Base-by-base conservation (phyloP, 2,888 invertebrate species). In the Sphecodes monilicornis region DNA sequence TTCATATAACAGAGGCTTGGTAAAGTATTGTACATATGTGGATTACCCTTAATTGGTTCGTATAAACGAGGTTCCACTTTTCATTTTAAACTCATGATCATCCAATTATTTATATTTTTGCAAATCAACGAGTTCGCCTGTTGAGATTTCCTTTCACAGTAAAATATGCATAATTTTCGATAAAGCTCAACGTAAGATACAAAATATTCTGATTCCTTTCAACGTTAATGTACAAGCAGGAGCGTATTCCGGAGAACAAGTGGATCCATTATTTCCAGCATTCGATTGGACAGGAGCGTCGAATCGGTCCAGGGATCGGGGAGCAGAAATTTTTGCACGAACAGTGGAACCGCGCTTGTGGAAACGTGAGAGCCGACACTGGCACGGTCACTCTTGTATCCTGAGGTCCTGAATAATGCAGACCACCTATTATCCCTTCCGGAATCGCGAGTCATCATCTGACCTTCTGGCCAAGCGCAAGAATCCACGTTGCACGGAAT, bases 351-450 rank as follows among this genome's bases (percentile, higher is more conserved):
- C 18, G 32, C 18, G 32, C 32, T 6, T 39, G 64, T 29, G 66
- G 80, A 75, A 85, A 86, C 86, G 86, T 80, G 86, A 86, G 86
- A 82, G 39, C 78, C 79, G 76, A 76, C 81, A 76, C 77, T 32
- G 76, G 68, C 41, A 18, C 32, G 70, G 64, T 50, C 68, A 72
- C 79, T 88, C 82, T 82, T 66, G 78, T 77, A 88, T 76, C 85
- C 78, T 36, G 80, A 80, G 85, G 85, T 84, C 83, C 87, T 90
- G 90, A 90, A 91, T 91, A 90, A 90, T 90, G 90, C 91, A 91
- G 88, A 85, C 91, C 84, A 82, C 86, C 90, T 90, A 91, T 89
- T 89, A 90, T 90, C 91, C 85, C 86, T 79, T 78, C 86, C 91
- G 75, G 85, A 90, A 90, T 91, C 91, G 78, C 86, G 87, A 90